phyloP scores from a whole-genome alignment of 2,113 vertebrate genomes.

The Nothocercus nigrocapillus region DNA sequence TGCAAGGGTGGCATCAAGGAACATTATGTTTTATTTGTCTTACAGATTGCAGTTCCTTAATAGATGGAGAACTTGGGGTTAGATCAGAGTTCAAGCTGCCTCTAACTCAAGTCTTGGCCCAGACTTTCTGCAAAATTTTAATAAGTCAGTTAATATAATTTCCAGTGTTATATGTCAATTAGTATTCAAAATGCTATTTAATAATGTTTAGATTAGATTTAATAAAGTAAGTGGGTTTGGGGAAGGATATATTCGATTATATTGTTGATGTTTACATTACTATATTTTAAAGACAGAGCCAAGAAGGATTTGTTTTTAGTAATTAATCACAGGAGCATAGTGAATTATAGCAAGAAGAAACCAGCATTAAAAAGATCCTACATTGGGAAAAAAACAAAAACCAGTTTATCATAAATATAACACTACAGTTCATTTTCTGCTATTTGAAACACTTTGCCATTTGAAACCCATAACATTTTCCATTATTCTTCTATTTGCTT shows the following conservation, averaged over 20 bases:
- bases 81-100: neutral
- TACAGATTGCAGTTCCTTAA: neutral
- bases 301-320: neutral
- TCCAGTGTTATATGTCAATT: neutral
- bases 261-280: neutral
- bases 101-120: neutral
- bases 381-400: neutral
- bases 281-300: neutral
- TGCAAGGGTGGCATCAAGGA: neutral
- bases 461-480: neutral
- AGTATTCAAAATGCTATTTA: neutral
- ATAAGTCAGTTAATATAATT: neutral
- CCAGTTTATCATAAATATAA: accelerated
- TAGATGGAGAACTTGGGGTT: neutral
- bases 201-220: neutral
- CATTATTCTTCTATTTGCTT: neutral
- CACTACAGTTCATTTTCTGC: neutral
- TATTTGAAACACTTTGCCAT: neutral
- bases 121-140: neutral
- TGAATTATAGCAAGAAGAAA: neutral
- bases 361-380: accelerated
- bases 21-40: neutral
- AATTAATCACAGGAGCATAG: neutral
- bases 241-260: neutral
- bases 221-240: neutral